Conservation (phyloP, 2,888 invertebrate genomes). For the Trimorus sp. region DNA sequence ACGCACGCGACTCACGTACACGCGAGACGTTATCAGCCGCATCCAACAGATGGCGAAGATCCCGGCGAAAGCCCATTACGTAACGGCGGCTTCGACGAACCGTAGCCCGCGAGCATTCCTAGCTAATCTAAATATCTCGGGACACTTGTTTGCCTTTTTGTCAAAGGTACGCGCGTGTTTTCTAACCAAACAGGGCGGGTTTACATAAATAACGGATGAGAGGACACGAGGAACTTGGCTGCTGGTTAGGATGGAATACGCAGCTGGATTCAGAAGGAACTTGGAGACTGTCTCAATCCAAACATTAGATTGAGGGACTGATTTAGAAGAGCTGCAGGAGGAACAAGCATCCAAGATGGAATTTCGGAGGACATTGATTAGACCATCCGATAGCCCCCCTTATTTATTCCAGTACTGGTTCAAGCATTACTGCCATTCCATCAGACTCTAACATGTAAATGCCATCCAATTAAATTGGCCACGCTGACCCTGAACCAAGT, state of each 20-base stretch:
- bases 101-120: constrained; percentile 2
- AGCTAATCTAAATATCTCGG: constrained; percentile 12
- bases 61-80: constrained; percentile 15
- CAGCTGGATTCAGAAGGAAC: neutral
- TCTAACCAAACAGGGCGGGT: constrained; percentile 14
- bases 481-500: no score
- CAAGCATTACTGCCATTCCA: no score
- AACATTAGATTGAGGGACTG: no score
- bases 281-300: no score
- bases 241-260: constrained; percentile 6
- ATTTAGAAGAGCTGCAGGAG: neutral
- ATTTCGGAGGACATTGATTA: no score
- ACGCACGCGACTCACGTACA: constrained; percentile 21
- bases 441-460: no score
- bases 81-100: constrained; percentile 7
- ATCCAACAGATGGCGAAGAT: constrained; percentile 29
- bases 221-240: neutral
- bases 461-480: no score
- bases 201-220: constrained; percentile 1
- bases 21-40: constrained; percentile 14
- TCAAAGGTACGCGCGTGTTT: constrained; percentile 14
- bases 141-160: constrained; percentile 4
- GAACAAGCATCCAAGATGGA: no score
- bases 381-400: no score
- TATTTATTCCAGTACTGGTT: no score